Evolutionary conservation across 2,113 vertebrate species (phyloP).

Genomic region (Cinclus cinclus): DNA sequence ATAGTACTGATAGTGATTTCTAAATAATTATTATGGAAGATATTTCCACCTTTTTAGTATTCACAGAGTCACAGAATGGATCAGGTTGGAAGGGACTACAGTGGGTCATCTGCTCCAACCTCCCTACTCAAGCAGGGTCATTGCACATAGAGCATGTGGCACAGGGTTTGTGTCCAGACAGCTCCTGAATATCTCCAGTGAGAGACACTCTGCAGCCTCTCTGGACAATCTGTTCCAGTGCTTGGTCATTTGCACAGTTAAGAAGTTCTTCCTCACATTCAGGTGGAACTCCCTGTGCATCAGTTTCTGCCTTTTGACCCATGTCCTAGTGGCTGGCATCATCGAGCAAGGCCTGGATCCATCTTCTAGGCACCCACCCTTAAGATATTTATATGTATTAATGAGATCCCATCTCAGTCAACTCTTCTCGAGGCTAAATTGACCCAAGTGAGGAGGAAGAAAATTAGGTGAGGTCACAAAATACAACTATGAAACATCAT

Average conservation of each 20-base stretch:
- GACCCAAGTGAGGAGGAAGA: background rate
- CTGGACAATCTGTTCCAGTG: background rate
- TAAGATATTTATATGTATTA: background rate
- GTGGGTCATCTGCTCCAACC: background rate
- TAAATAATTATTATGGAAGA: background rate
- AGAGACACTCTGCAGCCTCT: background rate
- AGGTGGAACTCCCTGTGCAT: background rate
- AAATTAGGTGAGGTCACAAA: background rate
- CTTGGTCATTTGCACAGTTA: rapidly evolving
- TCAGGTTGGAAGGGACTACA: too few relatives aligned
- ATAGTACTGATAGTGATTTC: background rate
- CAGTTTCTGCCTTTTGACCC: background rate
- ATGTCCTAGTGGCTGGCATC: background rate
- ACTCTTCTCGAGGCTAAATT: background rate
- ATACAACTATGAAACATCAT: background rate
- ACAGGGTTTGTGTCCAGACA: background rate
- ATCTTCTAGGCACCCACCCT: background rate
- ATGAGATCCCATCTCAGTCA: background rate
- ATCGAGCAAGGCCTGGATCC: background rate
- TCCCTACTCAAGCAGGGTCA: background rate
- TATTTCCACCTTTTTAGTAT: background rate
- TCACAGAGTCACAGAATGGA: background rate
- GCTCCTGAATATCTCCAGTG: background rate
- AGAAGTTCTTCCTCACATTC: background rate
- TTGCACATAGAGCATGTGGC: background rate